Percentiles rank a stretch among this genome's conserved stretches.
phyloP scores from a whole-genome alignment of 2,113 vertebrate genomes.

The Atherinomorus stipes region DNA sequence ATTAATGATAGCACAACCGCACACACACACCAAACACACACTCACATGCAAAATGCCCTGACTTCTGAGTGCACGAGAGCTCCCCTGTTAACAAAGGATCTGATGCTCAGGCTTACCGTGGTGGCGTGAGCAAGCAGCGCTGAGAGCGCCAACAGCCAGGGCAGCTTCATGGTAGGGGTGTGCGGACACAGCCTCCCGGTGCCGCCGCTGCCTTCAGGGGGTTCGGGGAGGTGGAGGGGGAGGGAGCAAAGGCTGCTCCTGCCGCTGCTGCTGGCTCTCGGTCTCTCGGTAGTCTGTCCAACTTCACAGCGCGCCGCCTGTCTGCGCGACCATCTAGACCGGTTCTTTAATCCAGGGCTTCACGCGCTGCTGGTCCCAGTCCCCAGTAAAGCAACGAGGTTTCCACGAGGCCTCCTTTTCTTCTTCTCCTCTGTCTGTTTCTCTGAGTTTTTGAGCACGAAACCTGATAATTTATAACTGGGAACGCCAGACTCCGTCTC shows the following conservation, averaged over 20 bases:
- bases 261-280: slow-evolving; percentile 13
- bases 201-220: slow-evolving; percentile 62
- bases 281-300: no score
- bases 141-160: slow-evolving; percentile 77
- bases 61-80: slow-evolving; percentile 23
- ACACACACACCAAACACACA: background rate
- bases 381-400: slow-evolving; percentile 39
- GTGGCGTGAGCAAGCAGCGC: slow-evolving; percentile 77
- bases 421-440: slow-evolving; percentile 25
- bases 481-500: slow-evolving; percentile 66
- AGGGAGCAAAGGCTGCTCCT: slow-evolving; percentile 36
- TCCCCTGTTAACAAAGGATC: slow-evolving; percentile 72
- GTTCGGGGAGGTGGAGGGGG: slow-evolving; percentile 32
- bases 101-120: slow-evolving; percentile 72
- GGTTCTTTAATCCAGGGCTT: slow-evolving; percentile 66
- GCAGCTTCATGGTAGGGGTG: slow-evolving; percentile 82
- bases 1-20: slow-evolving; percentile 25
- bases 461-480: slow-evolving; percentile 72
- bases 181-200: slow-evolving; percentile 69
- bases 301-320: no score
- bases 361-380: slow-evolving; percentile 43
- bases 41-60: background rate
- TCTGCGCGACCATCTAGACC: slow-evolving; percentile 67
- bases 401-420: slow-evolving; percentile 47
- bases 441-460: slow-evolving; percentile 52